Base-by-base conservation (phyloP, 2,113 vertebrate species). In the Calypte anna region DNA sequence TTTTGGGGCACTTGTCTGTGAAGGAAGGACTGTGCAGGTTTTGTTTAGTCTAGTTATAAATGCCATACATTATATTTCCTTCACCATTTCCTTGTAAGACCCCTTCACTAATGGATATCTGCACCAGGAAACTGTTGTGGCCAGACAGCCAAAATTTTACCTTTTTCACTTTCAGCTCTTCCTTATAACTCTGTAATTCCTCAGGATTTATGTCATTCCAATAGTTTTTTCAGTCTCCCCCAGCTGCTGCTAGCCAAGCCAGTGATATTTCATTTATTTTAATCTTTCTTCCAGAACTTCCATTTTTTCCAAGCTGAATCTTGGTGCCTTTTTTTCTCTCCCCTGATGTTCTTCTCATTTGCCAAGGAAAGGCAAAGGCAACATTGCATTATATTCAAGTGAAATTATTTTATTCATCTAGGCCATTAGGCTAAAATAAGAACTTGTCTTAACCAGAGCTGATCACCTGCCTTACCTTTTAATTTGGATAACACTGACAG, bases 231-330 rank as follows among this genome's bases (percentile, higher is more conserved):
- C 96, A 92, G 91, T 86, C 96, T 88, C 55, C 85, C 93, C 46
- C 69, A 57, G 68, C 59, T 88, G 90, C 93, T 90, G 82, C 88
- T 90, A 51, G 94, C 94, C 93, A 96, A 95, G 91, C 68, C 94
- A 95, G 91, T 77, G 93, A 96, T 97, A 96, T 94, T 96, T 95
- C 91, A 96, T 91, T 93, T 94, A 93, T 96, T 96, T 94, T 96
- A 97, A 96, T 96, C 93, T 93, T 95, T 96, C 93, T 95, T 96
- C 91, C 91, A 94, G 94, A 96, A 88, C 82, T 96, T 91, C 90
- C 75, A 95, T 96, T 95, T 96, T 96, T 91, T 96, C 94, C 94
- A 80, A 95, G 53, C 43, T 94, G 90, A 96, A 91, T 78, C 68
- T 90, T 86, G 72, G 63, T 95, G 75, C 50, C 57, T 90, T 77